Evolutionary conservation across 2,113 vertebrate species (phyloP), one percentile per base, ranked within the genome.

Genomic region (Mormyrus iriodes): DNA sequence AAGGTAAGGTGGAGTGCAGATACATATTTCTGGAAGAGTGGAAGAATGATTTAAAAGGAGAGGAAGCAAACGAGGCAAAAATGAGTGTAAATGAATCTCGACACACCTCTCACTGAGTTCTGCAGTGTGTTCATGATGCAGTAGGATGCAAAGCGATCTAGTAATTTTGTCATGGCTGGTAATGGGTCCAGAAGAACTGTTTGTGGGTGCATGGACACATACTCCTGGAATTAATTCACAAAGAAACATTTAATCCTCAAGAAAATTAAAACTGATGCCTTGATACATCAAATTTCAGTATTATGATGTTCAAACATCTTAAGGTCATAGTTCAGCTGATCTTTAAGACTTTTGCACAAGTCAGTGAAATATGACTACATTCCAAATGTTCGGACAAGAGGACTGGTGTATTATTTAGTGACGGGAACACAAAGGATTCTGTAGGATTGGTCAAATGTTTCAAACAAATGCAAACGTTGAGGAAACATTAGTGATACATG

Each of bases 81-180:
- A 19, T 35, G 31, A 19, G 55, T n/a, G 35, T 46, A 88, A 35
- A 15, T 44, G 24, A n/a, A 88, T 17, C n/a, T 7, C 0, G 15
- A 17, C 83, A 79, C 17, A 95, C 96, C 95, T 93, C 88, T 90
- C 58, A 94, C 92, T 2, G 91, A 92, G 24, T 92, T 91, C 82
- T 94, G 95, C 88, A 96, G 92, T 85, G 92, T 91, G 93, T 90
- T 93, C 92, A 96, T 95, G 88, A 96, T 95, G 73, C 79, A 93
- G 73, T 94, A 95, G 0, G 95, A 95, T 10, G 92, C 89, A 15
- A 96, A 96, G 69, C 95, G 95, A 92, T 96, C 95, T 0, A 96
- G 93, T 0, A 96, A 92, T 49, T 89, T 93, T 10, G 90, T 92
- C 94, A 96, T 95, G 9, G 94, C 95, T 0, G 94, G 93, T 27